Conservation (phyloP, 2,113 vertebrate species). For the Myotis davidii region DNA sequence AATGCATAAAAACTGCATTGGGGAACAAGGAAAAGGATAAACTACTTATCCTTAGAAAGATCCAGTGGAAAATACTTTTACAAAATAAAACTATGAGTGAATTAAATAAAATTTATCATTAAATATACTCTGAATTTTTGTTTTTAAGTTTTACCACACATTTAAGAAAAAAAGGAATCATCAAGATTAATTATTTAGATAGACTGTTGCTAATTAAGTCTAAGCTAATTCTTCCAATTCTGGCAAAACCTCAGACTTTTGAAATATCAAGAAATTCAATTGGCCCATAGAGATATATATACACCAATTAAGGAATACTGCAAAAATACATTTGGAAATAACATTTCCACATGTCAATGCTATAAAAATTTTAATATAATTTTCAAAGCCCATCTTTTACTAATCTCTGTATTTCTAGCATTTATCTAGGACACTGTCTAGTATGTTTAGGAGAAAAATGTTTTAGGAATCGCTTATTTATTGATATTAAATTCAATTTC, state of each 20-base stretch:
- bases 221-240: background rate
- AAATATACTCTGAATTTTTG: slow-evolving; percentile 15
- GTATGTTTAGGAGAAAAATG: background rate
- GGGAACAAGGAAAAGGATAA: background rate
- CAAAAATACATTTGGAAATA: background rate
- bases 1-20: background rate
- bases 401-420: background rate
- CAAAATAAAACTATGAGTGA: background rate
- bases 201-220: background rate
- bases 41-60: background rate
- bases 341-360: background rate
- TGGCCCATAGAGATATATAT: background rate
- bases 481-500: background rate
- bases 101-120: background rate
- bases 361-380: background rate
- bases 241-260: background rate
- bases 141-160: background rate
- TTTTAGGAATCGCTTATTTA: background rate
- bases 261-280: background rate
- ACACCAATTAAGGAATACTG: background rate
- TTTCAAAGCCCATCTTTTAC: background rate
- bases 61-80: background rate
- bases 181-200: background rate
- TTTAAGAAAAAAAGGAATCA: background rate
- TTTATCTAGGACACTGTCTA: background rate